Evolutionary conservation across 2,888 invertebrate species (phyloP), one percentile per base, ranked within the genome.

Genomic region (Helicoverpa assulta): DNA sequence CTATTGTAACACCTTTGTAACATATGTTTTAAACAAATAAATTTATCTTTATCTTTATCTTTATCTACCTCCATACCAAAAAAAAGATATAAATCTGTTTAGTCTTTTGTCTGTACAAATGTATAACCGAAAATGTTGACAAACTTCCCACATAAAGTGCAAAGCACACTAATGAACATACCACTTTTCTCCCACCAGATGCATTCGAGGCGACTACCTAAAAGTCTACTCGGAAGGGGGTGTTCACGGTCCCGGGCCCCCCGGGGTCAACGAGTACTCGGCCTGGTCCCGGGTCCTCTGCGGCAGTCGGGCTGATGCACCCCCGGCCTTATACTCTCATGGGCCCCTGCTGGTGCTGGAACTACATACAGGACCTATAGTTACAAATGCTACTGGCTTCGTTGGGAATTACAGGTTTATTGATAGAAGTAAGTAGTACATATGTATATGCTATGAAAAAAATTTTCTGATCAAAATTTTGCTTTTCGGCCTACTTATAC

Each of bases 141-240:
- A n/a, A n/a, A n/a, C n/a, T n/a, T n/a, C n/a, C n/a, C n/a, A n/a
- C n/a, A n/a, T 26, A 26, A 26, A 26, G 3, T 26, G 4, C 26
- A 26, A 4, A 14, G 14, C 14, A 40, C 14, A 1, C 14, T 14
- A 14, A 0, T 14, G 14, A 14, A 14, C 12, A 12, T 2, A 40
- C 0, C 2, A 6, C 70, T 73, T 85, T 96, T 8, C 43, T 43
- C 0, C 12, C 26, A 16, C 52, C 96, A 98, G 98, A 76, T 98
- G 98, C 87, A 95, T 96, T 60, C 96, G 96, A 50, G 97, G 97
- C 0, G 98, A 98, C 92, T 98, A 96, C 90, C 91, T 98, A 76
- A 98, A 98, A 91, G 96, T 98, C 43, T 98, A 97, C 92, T 96
- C 98, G 37, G 98, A 98, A 92, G 96, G 97, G 78, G 97, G 97